Base-by-base conservation (phyloP, 2,888 invertebrate genomes). In the Schizaphis graminum region DNA sequence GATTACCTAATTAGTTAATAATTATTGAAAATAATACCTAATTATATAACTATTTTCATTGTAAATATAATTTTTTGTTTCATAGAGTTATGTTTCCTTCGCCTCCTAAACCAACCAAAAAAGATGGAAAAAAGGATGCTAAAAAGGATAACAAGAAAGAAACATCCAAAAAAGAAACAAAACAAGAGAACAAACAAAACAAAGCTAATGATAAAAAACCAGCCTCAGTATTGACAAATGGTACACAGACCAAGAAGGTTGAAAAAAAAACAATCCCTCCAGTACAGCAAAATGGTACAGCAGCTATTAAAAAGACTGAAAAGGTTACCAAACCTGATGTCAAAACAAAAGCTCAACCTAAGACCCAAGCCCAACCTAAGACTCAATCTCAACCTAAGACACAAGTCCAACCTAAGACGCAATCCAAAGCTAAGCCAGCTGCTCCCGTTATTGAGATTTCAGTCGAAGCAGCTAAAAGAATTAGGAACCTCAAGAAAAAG, bases 401-500 rank as follows among this genome's bases (percentile, higher is more conserved):
- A n/a, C 91, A 95, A 21, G 95, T 95, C 41, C 95, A 94, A 95
- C 53, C 84, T 28, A 85, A 91, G 49, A n/a, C 84, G 10, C 95
- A 94, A 95, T 49, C 85, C 35, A 92, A 91, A 88, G 57, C 84
- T 91, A 92, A 56, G 49, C 56, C 92, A 24, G 35, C 84, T 95
- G n/a, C 61, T 95, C 77, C 87, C 26, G 94, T 94, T 24, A 35
- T 94, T 41, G 94, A 94, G 61, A 94, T 94, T 90, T 94, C 95
- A 53, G 95, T 95, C 24, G 98, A 98, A 95, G 97, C 98, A 0
- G 96, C 96, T 13, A 99, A 98, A 96, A 97, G 98, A 96, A 96
- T 99, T 88, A 98, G 98, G 96, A 98, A 98, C 96, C 96, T 99
- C 91, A 97, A 97, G 95, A 99, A 99, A 96, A 98, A 99, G 96